Base-by-base conservation (phyloP, 2,113 vertebrate species). In the Pteruthius melanotis region DNA sequence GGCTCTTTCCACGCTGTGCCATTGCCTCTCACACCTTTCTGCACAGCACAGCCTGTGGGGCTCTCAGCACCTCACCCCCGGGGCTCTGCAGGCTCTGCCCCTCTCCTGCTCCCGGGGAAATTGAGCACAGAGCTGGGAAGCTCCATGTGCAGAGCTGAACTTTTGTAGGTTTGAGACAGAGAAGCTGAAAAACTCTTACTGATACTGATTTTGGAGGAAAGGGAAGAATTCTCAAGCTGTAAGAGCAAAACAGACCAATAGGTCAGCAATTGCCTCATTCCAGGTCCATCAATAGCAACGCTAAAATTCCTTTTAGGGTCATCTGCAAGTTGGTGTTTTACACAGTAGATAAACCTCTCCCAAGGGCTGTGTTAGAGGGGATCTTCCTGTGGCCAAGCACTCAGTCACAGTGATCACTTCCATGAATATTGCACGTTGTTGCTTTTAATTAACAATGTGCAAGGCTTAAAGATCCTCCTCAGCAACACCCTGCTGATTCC, bases 171-270 rank as follows among this genome's bases (percentile, higher is more conserved):
- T 94, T 90, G 92, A 87, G 87, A 77, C 76, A 83, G 91, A 90
- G 94, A 83, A 87, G 85, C 60, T 95, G 94, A 59, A 87, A 94
- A 85, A 78, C 71, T 66, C 88, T 52, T 57, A 30, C 47, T n/a
- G 44, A 37, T 47, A 40, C 42, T 81, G 91, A 78, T 84, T 88
- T 96, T 91, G 69, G 59, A 82, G 81, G 40, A 27, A 37, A 57
- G 30, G 21, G 33, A 57, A 53, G 42, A 15, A 19, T 94, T 92
- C 75, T 88, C 75, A 70, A 74, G 78, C 69, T 75, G 39, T 93
- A 93, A 96, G 78, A 92, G 92, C 71, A 81, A 79, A 97, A 78
- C 53, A 93, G 45, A 68, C n/a, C 80, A 50, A 20, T 9, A 71
- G 52, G 12, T 60, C 18, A 7, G 83, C 65, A 17, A 2, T 6